Base-by-base conservation (phyloP, 2,797 vertebrate genomes). In the Typhlichthys eigenmanni region DNA sequence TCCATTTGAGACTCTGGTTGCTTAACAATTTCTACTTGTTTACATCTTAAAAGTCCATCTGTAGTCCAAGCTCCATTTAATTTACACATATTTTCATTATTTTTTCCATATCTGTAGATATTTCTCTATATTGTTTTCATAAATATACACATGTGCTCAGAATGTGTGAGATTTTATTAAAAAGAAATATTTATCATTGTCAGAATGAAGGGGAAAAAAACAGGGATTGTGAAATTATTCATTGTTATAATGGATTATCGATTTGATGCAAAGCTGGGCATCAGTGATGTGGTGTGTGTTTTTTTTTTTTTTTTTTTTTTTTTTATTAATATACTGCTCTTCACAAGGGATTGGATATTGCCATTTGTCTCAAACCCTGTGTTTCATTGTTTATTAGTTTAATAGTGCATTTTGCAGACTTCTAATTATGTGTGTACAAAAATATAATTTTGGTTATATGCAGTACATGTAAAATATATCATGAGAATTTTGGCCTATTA, bases 191-290 rank as follows among this genome's bases (percentile, higher is more conserved):
- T 69, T 85, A 76, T 86, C 84, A 85, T 66, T 80, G 79, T 81
- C 83, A 85, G 66, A 74, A 71, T 49, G 69, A 71, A 74, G 72
- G 68, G n/a, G 49, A 58, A 58, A 77, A 77, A 55, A 67, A 57
- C 71, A 55, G 56, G 72, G 69, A 70, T 59, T 81, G 81, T 84
- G 80, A 85, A 88, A 89, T 85, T 85, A 88, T 84, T 87, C 70
- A 85, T 81, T 80, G 84, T 77, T 86, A 81, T 89, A 80, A 90
- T 90, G 82, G 88, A 88, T 87, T 90, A 88, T 87, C 87, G 86
- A 89, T 90, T 84, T 64, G 72, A 83, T 75, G 75, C 68, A 81
- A 87, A 85, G 84, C 72, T 76, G 50, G 56, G 62, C 58, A 68
- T 46, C 68, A 71, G 60, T 16, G 24, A 63, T 64, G 60, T 75